These are phyloP conservation scores for Carcharodon carcharias DNA, from an alignment of 2,797 vertebrate genomes.

Conservation along the genomic window DNA sequence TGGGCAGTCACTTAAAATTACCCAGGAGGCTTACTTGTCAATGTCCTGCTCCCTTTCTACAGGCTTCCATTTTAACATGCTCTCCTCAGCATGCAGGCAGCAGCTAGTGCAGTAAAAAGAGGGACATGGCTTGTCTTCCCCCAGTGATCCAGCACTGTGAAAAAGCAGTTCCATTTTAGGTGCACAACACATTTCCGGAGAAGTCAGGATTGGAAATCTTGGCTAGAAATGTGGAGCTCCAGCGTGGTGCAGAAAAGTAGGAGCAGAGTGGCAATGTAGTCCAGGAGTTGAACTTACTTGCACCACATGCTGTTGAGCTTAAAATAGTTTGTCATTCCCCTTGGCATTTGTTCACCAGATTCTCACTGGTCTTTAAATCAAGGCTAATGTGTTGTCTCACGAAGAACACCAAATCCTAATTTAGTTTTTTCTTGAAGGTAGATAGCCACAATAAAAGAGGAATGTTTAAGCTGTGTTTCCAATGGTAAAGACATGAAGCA, in stretches of 20 bases:
- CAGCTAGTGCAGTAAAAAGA: no score
- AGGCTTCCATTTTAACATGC: background rate
- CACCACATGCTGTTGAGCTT: background rate
- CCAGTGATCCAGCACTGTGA: no score
- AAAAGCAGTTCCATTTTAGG: no score
- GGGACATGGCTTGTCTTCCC: no score
- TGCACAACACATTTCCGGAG: no score
- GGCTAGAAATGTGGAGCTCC: no score
- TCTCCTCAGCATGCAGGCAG: background rate
- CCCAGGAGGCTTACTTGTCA: background rate
- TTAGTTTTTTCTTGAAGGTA: background rate
- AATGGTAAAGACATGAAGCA: background rate
- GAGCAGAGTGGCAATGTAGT: no score
- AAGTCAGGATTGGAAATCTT: no score
- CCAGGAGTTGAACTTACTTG: background rate
- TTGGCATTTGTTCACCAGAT: background rate
- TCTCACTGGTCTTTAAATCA: background rate
- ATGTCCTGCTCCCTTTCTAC: background rate
- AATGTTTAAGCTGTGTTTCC: background rate
- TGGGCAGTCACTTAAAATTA: no score
- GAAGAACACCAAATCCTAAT: background rate
- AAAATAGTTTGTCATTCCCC: background rate
- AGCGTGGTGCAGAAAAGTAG: no score
- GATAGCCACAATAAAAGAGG: background rate
- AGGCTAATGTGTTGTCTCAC: background rate